Evolutionary conservation across 2,888 invertebrate genomes (phyloP), one percentile per base, ranked within the genome.

Genomic region (Diloba caeruleocephala): DNA sequence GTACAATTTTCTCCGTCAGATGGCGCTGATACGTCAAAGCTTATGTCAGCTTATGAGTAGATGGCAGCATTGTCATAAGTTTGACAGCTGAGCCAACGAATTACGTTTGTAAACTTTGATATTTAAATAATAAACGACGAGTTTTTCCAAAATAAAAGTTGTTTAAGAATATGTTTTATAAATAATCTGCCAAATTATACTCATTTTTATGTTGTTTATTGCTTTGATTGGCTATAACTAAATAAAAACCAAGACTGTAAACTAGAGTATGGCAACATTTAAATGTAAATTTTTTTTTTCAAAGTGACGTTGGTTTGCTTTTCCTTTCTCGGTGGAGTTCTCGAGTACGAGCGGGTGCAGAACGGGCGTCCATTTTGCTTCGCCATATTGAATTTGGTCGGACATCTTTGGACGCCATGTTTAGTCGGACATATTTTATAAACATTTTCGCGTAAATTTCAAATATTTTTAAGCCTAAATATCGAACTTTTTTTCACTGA

Each of bases 391-490:
- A 92, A 94, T 94, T 93, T 93, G 90, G 93, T 94, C 94, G 93
- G 94, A 94, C 95, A 95, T 95, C 93, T 95, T 95, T 94, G 94
- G 94, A 94, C 94, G 95, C 95, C 95, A 95, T 95, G 95, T 95
- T 95, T 95, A 95, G 94, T 94, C 95, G 94, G 95, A 95, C 95
- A 95, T 95, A 95, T 95, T 95, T 95, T 95, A 95, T 95, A 95
- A 95, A 95, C 95, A 95, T 93, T 94, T 94, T 93, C 92, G 91
- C 91, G 91, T 94, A 93, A 94, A 88, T 93, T 94, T 94, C 91
- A 94, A 93, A 94, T 94, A 92, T 92, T 93, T 91, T 90, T 86
- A 76, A 81, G 87, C 82, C 82, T 85, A 87, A 89, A 87, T 89
- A 91, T 84, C 83, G 80, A 90, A 91, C 87, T 89, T 92, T 93